Evolutionary conservation across 1,140 invertebrate genomes (phyloP).

Genomic region (Formica selysi): DNA sequence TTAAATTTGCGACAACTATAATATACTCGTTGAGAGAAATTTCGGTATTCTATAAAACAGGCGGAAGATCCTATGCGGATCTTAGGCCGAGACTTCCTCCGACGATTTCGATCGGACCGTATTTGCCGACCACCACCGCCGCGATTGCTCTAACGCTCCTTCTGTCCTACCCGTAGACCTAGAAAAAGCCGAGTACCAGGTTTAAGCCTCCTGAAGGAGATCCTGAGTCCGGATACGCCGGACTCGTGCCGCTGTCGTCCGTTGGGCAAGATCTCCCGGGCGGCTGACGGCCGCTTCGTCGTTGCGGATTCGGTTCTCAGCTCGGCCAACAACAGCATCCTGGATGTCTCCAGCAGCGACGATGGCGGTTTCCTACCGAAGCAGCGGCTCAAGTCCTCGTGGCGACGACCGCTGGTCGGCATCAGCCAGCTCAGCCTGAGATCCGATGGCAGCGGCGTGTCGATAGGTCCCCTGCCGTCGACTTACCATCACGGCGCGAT

Average conservation of each 20-base stretch:
- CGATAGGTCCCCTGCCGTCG: constrained; percentile 82
- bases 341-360: constrained; percentile 91
- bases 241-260: constrained; percentile 87
- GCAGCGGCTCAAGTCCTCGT: constrained; percentile 88
- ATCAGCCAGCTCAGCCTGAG: constrained; percentile 90
- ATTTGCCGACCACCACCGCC: neutral
- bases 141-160: constrained; percentile 69
- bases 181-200: constrained; percentile 97
- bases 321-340: constrained; percentile 88
- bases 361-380: constrained; percentile 93
- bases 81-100: constrained; percentile 4
- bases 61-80: neutral
- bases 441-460: constrained; percentile 89
- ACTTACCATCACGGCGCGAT: constrained; percentile 78
- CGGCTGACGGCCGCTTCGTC: constrained; percentile 91
- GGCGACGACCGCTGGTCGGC: constrained; percentile 89
- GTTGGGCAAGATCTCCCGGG: constrained; percentile 89
- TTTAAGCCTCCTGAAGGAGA: constrained; percentile 90
- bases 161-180: constrained; percentile 89
- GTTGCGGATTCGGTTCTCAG: constrained; percentile 89
- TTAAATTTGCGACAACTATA: neutral
- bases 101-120: constrained; percentile 45
- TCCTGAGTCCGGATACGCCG: constrained; percentile 87
- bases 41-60: neutral
- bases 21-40: neutral